These are phyloP conservation scores for Heliconius ethilla DNA, from an alignment of 2,888 invertebrate species.

Conservation along the genomic window DNA sequence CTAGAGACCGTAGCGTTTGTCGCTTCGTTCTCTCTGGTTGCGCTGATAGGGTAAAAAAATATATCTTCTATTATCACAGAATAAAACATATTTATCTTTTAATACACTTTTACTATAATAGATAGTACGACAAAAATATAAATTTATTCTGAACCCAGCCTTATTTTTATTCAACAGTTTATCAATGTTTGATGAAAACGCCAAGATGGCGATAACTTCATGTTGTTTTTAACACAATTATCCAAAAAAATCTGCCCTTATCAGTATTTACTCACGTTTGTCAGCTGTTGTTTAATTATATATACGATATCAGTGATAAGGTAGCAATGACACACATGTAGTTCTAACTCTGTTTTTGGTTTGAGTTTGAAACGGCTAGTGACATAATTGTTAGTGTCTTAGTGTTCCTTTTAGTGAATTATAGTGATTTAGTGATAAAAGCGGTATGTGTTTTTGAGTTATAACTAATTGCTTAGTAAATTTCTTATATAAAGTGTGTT, in stretches of 20 bases:
- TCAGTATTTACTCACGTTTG: constrained; percentile 29
- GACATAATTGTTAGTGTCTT: constrained; percentile 19
- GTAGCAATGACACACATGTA: constrained; percentile 47
- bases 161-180: not conserved
- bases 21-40: too few species aligned
- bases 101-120: not conserved
- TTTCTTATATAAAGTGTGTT: not conserved
- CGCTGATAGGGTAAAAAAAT: too few species aligned
- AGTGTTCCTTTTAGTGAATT: not conserved
- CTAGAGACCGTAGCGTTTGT: too few species aligned
- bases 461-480: not conserved
- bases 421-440: not conserved
- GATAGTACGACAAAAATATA: not conserved
- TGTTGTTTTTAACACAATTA: constrained; percentile 6
- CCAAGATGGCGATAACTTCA: not conserved
- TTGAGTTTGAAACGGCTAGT: constrained; percentile 3
- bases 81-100: too few species aligned
- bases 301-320: constrained; percentile 49
- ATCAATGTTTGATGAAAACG: not conserved
- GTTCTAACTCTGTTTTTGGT: constrained; percentile 7
- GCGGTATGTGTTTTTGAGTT: not conserved
- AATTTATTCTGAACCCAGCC: not conserved
- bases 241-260: constrained; percentile 26
- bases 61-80: too few species aligned
- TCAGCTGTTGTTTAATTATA: constrained; percentile 46